A percentile compares a stretch with the other conserved stretches of the same genome.
Conservation (phyloP, 2,113 vertebrate species). For the Eretmochelys imbricata region DNA sequence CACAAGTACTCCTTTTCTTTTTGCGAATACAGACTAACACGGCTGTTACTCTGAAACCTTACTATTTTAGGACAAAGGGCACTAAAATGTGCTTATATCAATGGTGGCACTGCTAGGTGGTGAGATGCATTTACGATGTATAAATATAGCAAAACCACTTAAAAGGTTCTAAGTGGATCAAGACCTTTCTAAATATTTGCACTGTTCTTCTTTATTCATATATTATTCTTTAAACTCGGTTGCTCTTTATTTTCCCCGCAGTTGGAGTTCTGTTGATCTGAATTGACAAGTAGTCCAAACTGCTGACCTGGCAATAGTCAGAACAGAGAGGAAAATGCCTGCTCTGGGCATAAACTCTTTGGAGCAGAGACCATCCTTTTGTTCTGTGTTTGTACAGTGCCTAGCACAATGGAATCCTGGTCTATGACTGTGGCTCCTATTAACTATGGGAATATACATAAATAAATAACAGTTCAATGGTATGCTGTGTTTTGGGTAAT, state of each 20-base stretch:
- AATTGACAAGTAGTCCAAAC: background rate
- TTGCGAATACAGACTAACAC: too few species aligned
- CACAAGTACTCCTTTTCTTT: too few species aligned
- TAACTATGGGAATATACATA: too few species aligned
- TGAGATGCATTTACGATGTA: background rate
- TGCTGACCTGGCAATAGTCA: conserved; percentile 30
- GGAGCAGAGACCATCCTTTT: background rate
- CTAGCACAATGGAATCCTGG: too few species aligned
- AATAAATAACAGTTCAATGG: too few species aligned
- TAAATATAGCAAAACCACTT: background rate
- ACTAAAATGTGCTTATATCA: background rate
- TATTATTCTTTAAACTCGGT: background rate
- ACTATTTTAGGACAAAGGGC: background rate
- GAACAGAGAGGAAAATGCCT: conserved; percentile 3
- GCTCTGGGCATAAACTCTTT: background rate
- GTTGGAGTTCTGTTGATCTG: background rate
- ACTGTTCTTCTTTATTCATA: background rate
- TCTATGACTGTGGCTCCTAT: too few species aligned
- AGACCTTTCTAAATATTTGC: background rate
- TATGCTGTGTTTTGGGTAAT: background rate
- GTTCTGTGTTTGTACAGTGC: background rate
- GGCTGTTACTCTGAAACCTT: too few species aligned
- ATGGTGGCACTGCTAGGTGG: background rate
- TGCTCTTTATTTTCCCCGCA: background rate
- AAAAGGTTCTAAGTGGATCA: background rate